These are phyloP conservation scores for Notodonta ziczac DNA, from an alignment of 2,888 invertebrate species.

Conservation along the genomic window DNA sequence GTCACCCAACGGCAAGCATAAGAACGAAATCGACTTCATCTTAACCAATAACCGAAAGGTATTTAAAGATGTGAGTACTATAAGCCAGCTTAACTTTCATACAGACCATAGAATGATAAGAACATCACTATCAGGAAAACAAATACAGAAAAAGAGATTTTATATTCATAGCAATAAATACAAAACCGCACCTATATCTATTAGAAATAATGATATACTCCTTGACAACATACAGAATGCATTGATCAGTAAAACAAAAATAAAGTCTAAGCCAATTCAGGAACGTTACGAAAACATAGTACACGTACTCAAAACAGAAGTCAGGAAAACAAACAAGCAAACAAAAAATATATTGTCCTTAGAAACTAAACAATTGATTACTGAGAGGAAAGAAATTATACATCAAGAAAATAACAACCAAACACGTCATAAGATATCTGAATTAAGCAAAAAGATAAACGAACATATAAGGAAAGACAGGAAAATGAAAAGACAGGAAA, in stretches of 20 bases:
- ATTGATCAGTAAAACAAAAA: too few species aligned
- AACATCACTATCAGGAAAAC: too few species aligned
- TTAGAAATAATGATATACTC: too few species aligned
- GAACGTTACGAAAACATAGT: too few species aligned
- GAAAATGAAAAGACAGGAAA: constrained; percentile 21
- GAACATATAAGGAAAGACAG: constrained; percentile 25
- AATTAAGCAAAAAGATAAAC: constrained; percentile 32
- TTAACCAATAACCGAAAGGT: too few species aligned
- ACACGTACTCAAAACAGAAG: constrained; percentile 3
- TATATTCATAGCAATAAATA: too few species aligned
- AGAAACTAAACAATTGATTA: constrained; percentile 16
- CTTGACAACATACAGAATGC: too few species aligned
- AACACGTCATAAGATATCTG: constrained; percentile 12
- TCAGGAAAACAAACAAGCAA: constrained; percentile 13
- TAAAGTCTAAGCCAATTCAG: too few species aligned
- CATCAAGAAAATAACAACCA: constrained; percentile 18
- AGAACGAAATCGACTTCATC: too few species aligned
- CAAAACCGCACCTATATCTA: too few species aligned
- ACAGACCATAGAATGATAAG: constrained; percentile 6
- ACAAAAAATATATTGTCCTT: constrained; percentile 10
- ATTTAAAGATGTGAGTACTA: constrained; percentile 10
- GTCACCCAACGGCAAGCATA: background rate
- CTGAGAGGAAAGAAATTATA: constrained; percentile 23
- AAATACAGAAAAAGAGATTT: too few species aligned
- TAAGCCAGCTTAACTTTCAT: constrained; percentile 8